A percentile compares a stretch with the other conserved stretches of the same genome.
phyloP scores from a whole-genome alignment of 2,888 invertebrate genomes.

The Drosophila pseudotalamancana region DNA sequence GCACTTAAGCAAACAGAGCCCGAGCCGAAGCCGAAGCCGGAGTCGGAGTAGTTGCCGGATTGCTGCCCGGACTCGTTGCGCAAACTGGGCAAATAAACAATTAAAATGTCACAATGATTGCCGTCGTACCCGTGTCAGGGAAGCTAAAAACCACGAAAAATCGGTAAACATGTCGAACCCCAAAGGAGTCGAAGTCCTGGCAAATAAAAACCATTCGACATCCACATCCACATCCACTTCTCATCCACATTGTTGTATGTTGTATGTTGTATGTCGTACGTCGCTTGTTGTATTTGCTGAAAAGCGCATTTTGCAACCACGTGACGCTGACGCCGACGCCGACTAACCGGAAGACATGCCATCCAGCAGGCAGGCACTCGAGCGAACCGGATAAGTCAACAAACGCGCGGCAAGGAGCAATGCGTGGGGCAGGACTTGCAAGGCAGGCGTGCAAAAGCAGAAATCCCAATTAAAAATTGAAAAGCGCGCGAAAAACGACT shows the following conservation, averaged over 20 bases:
- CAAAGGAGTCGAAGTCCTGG: constrained; percentile 24
- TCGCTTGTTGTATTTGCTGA: constrained; percentile 65
- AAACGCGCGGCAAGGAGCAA: constrained; percentile 15
- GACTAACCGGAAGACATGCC: constrained; percentile 52
- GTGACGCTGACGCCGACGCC: constrained; percentile 37
- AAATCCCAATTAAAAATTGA: constrained; percentile 78
- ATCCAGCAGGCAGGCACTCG: constrained; percentile 38
- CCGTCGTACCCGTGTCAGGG: constrained; percentile 77
- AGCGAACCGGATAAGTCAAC: constrained; percentile 50
- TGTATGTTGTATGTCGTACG: too few relatives aligned
- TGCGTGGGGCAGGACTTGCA: constrained; percentile 33
- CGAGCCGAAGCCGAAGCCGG: constrained; percentile 1
- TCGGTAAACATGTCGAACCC: constrained; percentile 66
- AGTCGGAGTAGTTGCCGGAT: constrained; percentile 21
- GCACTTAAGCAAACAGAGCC: constrained; percentile 56
- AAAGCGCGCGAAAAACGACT: constrained; percentile 73
- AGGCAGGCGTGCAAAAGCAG: constrained; percentile 58
- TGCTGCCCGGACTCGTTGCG: constrained; percentile 9
- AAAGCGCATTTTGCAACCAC: constrained; percentile 73
- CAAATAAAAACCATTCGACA: constrained; percentile 22
- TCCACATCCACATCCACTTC: constrained; percentile 11
- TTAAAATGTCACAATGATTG: constrained; percentile 81
- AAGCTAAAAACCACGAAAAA: constrained; percentile 77
- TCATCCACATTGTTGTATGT: not conserved
- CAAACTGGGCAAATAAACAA: constrained; percentile 73